Evolutionary conservation across 2,888 invertebrate species (phyloP), one percentile per base, ranked within the genome.

Genomic region (Blera fallax): DNA sequence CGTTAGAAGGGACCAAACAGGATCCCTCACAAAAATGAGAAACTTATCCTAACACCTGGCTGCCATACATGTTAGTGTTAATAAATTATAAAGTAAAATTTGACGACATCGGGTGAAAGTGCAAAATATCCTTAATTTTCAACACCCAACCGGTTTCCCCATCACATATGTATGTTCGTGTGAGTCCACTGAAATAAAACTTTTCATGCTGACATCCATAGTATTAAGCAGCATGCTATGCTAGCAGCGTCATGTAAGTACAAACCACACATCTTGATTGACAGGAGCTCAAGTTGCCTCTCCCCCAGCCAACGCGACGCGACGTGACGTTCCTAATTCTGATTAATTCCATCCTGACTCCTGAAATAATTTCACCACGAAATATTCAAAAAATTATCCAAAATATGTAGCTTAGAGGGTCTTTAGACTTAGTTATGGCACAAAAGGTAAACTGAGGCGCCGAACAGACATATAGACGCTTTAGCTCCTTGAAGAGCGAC

Each of bases 281-380:
- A 72, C 72, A 70, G 32, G 3, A 54, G 40, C 54, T 4, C 18
- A 43, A 50, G 32, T 29, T 37, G 29, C 40, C 14, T n/a, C n/a
- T 18, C 16, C 32, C 34, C 24, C 34, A n/a, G 27, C 27, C 62
- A 62, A 10, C 67, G 11, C 6, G 5, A n/a, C 0, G 50, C 24
- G 37, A 50, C 18, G n/a, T 40, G 10, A 21, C 24, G 7, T 3
- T 58, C 34, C 37, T 79, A 50, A 83, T 62, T 60, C 52, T 62
- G 73, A 52, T 83, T 79, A 73, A 83, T 83, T 83, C 78, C 54
- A 62, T 79, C 45, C 52, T 52, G 60, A 45, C 52, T 73, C 29
- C 29, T 73, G 27, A 48, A 34, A 76, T 81, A 76, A 81, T 73
- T 79, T 79, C 29, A 10, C 62, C 37, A 60, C 54, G 29, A 67